These are phyloP conservation scores for Priocnemis perturbator DNA, from an alignment of 2,888 invertebrate species.

Conservation along the genomic window DNA sequence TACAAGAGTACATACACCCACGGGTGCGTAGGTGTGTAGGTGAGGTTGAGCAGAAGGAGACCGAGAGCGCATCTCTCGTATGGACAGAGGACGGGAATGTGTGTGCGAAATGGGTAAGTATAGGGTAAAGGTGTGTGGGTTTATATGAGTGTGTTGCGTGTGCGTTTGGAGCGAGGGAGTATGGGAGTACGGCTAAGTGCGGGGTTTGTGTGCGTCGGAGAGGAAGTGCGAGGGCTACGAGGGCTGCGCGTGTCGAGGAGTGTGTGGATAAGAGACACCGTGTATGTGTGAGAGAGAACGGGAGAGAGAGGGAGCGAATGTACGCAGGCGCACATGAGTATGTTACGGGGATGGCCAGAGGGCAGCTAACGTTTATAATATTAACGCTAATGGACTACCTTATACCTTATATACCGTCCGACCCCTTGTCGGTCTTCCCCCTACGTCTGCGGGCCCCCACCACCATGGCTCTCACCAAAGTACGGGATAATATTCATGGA, in stretches of 20 bases:
- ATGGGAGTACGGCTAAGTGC: conserved; percentile 4
- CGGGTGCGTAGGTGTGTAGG: conserved; percentile 15
- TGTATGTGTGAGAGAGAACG: conserved; percentile 26
- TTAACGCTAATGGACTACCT: conserved; percentile 76
- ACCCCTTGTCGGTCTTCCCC: conserved; percentile 51
- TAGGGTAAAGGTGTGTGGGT: conserved; percentile 7
- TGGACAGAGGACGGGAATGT: too few relatives aligned
- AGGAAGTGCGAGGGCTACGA: too few relatives aligned
- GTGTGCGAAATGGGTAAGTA: too few relatives aligned
- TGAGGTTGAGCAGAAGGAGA: conserved; percentile 1
- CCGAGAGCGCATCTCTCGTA: conserved; percentile 5
- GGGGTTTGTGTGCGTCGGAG: conserved; percentile 5
- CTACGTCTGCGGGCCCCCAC: conserved; percentile 15
- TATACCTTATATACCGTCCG: conserved; percentile 71
- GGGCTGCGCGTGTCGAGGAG: not conserved
- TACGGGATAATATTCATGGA: conserved; percentile 73
- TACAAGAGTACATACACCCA: conserved; percentile 9
- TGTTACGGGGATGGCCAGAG: conserved; percentile 71
- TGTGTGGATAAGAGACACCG: not conserved
- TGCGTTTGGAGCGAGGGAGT: not conserved
- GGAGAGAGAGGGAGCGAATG: conserved; percentile 15
- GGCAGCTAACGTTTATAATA: conserved; percentile 75
- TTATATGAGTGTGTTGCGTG: conserved; percentile 21
- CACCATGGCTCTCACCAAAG: conserved; percentile 53
- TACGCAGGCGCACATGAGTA: conserved; percentile 57